Evolutionary conservation across 2,888 invertebrate species (phyloP).

Genomic region (Tromatobia lineatoria): DNA sequence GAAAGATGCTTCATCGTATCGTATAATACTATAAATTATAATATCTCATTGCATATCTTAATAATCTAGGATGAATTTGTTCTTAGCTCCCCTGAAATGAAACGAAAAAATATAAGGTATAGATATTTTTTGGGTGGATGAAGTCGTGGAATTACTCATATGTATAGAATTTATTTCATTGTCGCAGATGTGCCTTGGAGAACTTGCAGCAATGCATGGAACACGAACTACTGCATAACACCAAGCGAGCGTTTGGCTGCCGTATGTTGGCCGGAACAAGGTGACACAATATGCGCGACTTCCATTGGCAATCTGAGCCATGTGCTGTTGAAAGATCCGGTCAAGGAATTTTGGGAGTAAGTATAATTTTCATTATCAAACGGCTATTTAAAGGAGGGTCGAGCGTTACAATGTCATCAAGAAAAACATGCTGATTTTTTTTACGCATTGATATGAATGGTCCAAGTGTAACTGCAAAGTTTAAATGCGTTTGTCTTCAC

Average conservation of each 20-base stretch:
- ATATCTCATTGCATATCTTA: too few species aligned
- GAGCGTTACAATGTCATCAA: too few species aligned
- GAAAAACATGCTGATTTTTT: too few species aligned
- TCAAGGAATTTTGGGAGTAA: slow-evolving; percentile 99
- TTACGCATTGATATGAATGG: too few species aligned
- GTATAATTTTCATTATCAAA: slow-evolving; percentile 82
- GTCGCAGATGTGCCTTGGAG: slow-evolving; percentile 95
- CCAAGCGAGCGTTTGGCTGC: slow-evolving; percentile 92
- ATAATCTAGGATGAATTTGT: too few species aligned
- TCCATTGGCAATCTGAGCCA: slow-evolving; percentile 90
- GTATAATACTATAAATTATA: too few species aligned
- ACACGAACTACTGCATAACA: slow-evolving; percentile 95
- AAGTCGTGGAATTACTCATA: not conserved
- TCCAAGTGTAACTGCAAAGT: too few species aligned
- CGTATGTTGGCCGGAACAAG: slow-evolving; percentile 89
- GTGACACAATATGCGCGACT: slow-evolving; percentile 87
- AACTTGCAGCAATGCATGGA: slow-evolving; percentile 97
- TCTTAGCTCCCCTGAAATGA: too few species aligned
- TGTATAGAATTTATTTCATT: not conserved
- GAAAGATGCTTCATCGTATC: too few species aligned
- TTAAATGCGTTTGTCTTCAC: too few species aligned
- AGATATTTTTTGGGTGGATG: too few species aligned
- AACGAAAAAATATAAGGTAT: too few species aligned
- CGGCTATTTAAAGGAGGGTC: not conserved
- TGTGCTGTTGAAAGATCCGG: slow-evolving; percentile 93